Base-by-base conservation (phyloP, 1,140 invertebrate genomes). In the Zaprionus capensis region DNA sequence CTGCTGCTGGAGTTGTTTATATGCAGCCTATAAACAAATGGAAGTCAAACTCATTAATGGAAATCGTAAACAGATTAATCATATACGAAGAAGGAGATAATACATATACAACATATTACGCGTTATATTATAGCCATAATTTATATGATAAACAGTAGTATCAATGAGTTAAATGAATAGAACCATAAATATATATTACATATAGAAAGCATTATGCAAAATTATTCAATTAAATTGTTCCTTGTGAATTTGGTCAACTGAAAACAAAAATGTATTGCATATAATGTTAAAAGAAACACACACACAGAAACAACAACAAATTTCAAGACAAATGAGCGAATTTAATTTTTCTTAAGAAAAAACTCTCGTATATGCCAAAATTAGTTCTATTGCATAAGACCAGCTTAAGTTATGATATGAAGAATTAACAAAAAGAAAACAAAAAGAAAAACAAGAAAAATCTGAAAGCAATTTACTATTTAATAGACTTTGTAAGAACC, bases 381-480 rank as follows among this genome's bases (percentile, higher is more conserved):
- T 76, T 63, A 71, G 70, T 73, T 68, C 22, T 49, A 62, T 56
- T 49, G 46, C 64, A 44, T 53, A 53, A 64, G 62, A 67, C 31
- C 44, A 67, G 55, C 26, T 71, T 75, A 51, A 57, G 71, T 69
- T 56, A 77, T 49, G 28, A 51, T 57, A 46, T 62, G 56, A 66
- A 57, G 31, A 61, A 71, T 72, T 68, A 51, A 7, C 28, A 31
- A 59, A 63, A 64, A 38, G 24, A 76, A 46, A 65, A 71, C n/a
- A n/a, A n/a, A n/a, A n/a, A n/a, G n/a, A 64, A 68, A 51, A 63
- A 58, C 9, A 34, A 31, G 66, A 46, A 68, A 58, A 76, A 77
- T 85, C 51, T 74, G 66, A 68, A 90, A 90, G 86, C 81, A 90
- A 90, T 90, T 90, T 72, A 80, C 85, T 90, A 90, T 90, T 73